A percentile compares a stretch with the other conserved stretches of the same genome.
Evolutionary conservation across 1,140 invertebrate genomes (phyloP).

Genomic region (Brachionus sp.): DNA sequence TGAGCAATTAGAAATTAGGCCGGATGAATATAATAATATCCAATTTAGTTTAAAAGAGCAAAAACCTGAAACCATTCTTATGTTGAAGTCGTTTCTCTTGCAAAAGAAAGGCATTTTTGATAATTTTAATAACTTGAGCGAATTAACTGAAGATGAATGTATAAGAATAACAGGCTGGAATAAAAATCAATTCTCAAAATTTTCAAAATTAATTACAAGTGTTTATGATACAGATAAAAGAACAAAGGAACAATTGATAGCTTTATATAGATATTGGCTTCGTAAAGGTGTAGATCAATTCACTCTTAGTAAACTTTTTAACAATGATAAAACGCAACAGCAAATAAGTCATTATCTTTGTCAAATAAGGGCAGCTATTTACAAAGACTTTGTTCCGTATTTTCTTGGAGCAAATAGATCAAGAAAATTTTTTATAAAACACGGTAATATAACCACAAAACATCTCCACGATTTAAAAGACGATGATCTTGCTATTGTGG

Average conservation of each 20-base stretch:
- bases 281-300: neutral
- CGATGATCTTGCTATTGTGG: neutral
- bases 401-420: neutral
- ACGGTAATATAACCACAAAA: neutral
- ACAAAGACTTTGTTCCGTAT: neutral
- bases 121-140: too few species aligned
- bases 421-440: neutral
- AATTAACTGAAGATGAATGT: too few species aligned
- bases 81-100: too few species aligned
- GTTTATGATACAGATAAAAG: neutral
- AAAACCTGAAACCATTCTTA: too few species aligned
- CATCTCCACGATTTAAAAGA: neutral
- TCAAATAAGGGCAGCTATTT: neutral
- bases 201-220: too few species aligned
- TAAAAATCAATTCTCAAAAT: too few species aligned
- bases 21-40: too few species aligned
- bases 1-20: too few species aligned
- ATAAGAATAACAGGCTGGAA: too few species aligned
- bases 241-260: neutral
- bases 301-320: neutral
- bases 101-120: too few species aligned
- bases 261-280: neutral
- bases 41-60: too few species aligned
- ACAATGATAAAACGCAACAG: neutral
- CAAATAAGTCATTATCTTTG: neutral